Conservation (phyloP, 1,140 invertebrate genomes). For the Drosophila pectinifera region DNA sequence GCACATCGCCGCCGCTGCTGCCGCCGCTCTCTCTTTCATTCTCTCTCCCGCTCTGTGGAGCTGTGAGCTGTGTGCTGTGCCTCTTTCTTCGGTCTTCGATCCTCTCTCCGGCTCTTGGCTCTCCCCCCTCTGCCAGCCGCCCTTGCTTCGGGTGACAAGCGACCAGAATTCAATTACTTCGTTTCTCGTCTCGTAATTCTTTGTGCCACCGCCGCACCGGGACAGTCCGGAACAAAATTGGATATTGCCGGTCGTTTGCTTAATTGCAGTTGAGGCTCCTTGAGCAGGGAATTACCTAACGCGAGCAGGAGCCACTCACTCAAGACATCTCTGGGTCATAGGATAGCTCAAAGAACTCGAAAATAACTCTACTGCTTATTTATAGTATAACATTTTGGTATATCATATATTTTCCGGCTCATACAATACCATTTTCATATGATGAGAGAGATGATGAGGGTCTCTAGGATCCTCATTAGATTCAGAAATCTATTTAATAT, state of each 20-base stretch:
- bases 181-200: conserved; percentile 44
- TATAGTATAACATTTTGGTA: no score
- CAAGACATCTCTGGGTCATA: not conserved
- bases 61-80: conserved; percentile 1
- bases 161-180: conserved; percentile 46
- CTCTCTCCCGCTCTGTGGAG: conserved; percentile 18
- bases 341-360: not conserved
- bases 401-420: not conserved
- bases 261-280: not conserved
- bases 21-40: conserved; percentile 7
- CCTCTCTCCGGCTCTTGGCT: conserved; percentile 24
- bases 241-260: conserved; percentile 43
- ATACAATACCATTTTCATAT: not conserved
- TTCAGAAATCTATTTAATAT: not conserved
- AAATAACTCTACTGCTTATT: no score
- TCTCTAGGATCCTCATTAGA: not conserved
- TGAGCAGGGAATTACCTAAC: not conserved
- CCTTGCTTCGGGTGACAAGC: conserved; percentile 25
- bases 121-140: conserved; percentile 5
- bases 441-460: no score
- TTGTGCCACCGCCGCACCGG: conserved; percentile 43
- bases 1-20: not conserved
- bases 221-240: conserved; percentile 58
- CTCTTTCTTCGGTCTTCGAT: conserved; percentile 31
- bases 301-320: not conserved